phyloP scores from a whole-genome alignment of 2,113 vertebrate species.

The Varanus komodoensis region DNA sequence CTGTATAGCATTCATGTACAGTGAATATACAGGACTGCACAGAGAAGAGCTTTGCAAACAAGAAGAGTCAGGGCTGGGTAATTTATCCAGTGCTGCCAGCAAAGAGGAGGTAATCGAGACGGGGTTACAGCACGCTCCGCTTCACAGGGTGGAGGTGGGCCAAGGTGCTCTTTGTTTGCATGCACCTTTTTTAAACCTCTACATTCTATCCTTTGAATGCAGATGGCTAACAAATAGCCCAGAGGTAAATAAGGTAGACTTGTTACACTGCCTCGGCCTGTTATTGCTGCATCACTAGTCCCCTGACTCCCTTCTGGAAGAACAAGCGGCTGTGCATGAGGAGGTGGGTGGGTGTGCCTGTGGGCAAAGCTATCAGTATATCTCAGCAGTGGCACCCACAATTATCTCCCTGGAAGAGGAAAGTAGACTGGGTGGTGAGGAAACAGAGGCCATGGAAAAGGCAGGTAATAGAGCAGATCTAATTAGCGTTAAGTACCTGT shows the following conservation, averaged over 20 bases:
- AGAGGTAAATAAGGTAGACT: slow-evolving; percentile 71
- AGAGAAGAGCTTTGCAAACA: background rate
- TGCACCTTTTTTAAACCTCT: slow-evolving; percentile 71
- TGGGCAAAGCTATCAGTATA: slow-evolving; percentile 76
- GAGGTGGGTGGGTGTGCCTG: background rate
- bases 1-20: background rate
- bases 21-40: background rate
- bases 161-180: slow-evolving; percentile 70
- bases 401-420: slow-evolving; percentile 76
- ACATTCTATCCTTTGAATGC: slow-evolving; percentile 73
- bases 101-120: slow-evolving; percentile 42
- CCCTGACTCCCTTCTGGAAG: slow-evolving; percentile 34
- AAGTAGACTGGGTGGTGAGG: slow-evolving; percentile 73
- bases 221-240: slow-evolving; percentile 56
- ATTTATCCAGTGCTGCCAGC: background rate
- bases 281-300: slow-evolving; percentile 55
- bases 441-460: slow-evolving; percentile 76
- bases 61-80: background rate
- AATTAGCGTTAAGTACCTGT: slow-evolving; percentile 97
- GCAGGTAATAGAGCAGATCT: slow-evolving; percentile 92
- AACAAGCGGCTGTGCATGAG: slow-evolving; percentile 24
- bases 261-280: slow-evolving; percentile 57
- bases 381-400: slow-evolving; percentile 70
- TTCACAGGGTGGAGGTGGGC: slow-evolving; percentile 42
- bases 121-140: background rate